Percentiles rank a stretch among this genome's conserved stretches.
These are phyloP conservation scores for Himalopsyche japonica DNA, from an alignment of 2,888 invertebrate species.

Conservation along the genomic window DNA sequence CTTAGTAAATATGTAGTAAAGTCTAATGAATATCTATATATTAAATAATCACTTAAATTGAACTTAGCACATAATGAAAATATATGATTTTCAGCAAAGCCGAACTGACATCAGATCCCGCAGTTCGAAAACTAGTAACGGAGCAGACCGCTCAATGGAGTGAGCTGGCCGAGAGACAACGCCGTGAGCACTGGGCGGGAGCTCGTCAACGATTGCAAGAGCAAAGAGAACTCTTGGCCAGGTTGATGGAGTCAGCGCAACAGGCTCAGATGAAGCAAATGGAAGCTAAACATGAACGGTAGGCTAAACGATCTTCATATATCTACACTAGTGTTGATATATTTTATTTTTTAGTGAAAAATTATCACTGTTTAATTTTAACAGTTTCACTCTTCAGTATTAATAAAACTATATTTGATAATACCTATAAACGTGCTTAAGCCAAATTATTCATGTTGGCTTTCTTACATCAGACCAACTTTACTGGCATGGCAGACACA, in stretches of 20 bases:
- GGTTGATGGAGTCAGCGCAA: slow-evolving; percentile 83
- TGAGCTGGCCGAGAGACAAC: slow-evolving; percentile 81
- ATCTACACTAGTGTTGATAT: too few relatives aligned
- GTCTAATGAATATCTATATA: not conserved
- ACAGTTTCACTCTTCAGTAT: too few relatives aligned
- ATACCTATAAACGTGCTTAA: too few relatives aligned
- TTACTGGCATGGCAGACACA: too few relatives aligned
- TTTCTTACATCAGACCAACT: too few relatives aligned
- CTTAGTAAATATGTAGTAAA: too few relatives aligned
- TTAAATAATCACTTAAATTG: not conserved
- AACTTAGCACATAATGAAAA: slow-evolving; percentile 2
- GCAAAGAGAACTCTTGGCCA: slow-evolving; percentile 71
- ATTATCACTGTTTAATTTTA: too few relatives aligned
- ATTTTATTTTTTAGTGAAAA: too few relatives aligned
- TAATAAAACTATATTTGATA: too few relatives aligned
- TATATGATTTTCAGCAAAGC: slow-evolving; percentile 65
- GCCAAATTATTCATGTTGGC: too few relatives aligned
- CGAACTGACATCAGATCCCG: slow-evolving; percentile 77
- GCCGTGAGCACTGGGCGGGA: slow-evolving; percentile 82
- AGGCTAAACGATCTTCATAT: not conserved
- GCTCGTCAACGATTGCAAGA: slow-evolving; percentile 83
- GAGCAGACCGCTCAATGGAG: slow-evolving; percentile 97
- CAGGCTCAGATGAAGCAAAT: slow-evolving; percentile 85
- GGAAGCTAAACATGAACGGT: slow-evolving; percentile 86
- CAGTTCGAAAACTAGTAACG: slow-evolving; percentile 79